Base-by-base conservation (phyloP, 2,797 vertebrate species). In the Urosaurus nigricauda region DNA sequence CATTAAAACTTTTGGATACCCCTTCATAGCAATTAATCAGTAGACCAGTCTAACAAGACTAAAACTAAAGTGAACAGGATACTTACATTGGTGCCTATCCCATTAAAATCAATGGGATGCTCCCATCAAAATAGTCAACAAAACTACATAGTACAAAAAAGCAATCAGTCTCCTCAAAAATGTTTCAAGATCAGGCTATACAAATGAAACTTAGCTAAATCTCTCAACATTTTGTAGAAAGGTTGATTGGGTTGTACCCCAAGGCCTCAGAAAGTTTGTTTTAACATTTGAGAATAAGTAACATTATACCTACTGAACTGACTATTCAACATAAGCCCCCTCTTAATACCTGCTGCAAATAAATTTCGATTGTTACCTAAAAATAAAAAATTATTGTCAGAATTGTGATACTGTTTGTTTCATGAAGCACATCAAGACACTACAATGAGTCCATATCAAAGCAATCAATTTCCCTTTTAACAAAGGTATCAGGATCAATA, bases 401-500 rank as follows among this genome's bases (percentile, higher is more conserved):
- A 58, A 53, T 75, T 70, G 13, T 86, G 88, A 78, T 37, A 89
- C n/a, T 35, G 37, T 0, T 40, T 75, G 58, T 35, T 86, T 35
- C 53, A 24, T 12, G 21, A 24, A 89, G 70, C 35, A 58, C 74
- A 80, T 91, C 51, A 35, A 29, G 68, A 56, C 79, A 73, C 5
- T 4, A 32, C 17, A 2, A 65, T 75, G 32, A 90, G 40, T 9
- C 37, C 70, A 12, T 71, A 86, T 82, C 65, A 85, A 51, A 78
- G 63, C 74, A 86, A 80, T 85, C 53, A 81, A 79, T 87, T 92
- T 83, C 83, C 71, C 81, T 88, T 90, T 65, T 92, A 86, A 51
- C 70, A 90, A 60, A 89, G 37, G 32, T 37, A 7, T 85, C 81
- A 91, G 47, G 90, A 94, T 65, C 3, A 0, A 85, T 85, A 80